phyloP scores from a whole-genome alignment of 2,797 vertebrate genomes.

The Xenentodon cancila region DNA sequence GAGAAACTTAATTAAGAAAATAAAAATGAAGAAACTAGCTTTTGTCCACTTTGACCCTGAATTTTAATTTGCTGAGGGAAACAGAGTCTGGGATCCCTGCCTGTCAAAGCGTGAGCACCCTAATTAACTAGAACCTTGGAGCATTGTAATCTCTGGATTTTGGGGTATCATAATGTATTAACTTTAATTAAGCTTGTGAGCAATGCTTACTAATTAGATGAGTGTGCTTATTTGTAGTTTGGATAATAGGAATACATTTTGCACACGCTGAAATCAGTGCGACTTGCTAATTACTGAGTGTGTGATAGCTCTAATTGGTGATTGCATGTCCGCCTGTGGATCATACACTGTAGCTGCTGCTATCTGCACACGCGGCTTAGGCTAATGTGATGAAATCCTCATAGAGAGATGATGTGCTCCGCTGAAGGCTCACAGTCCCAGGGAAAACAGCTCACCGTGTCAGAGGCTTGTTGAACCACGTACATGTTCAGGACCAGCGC shows the following conservation, averaged over 20 bases:
- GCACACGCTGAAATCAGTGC: slow-evolving; percentile 75
- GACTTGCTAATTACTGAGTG: slow-evolving; percentile 75
- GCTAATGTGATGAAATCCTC: slow-evolving; percentile 74
- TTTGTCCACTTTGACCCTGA: slow-evolving; percentile 45
- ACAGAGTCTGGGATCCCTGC: slow-evolving; percentile 41
- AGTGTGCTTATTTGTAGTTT: slow-evolving; percentile 79
- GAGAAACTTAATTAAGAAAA: slow-evolving; percentile 7
- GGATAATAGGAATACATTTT: slow-evolving; percentile 78
- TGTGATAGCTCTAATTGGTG: slow-evolving; percentile 73
- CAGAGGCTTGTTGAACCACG: slow-evolving; percentile 69
- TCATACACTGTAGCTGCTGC: slow-evolving; percentile 39
- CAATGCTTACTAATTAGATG: slow-evolving; percentile 76
- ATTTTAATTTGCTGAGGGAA: slow-evolving; percentile 66
- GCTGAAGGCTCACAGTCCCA: slow-evolving; percentile 69
- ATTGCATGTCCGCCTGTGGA: slow-evolving; percentile 56
- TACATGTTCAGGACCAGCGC: slow-evolving; percentile 67
- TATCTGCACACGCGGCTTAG: slow-evolving; percentile 55
- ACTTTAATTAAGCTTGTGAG: slow-evolving; percentile 80
- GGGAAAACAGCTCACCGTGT: slow-evolving; percentile 59
- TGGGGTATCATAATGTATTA: slow-evolving; percentile 79
- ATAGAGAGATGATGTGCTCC: slow-evolving; percentile 70
- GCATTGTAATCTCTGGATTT: slow-evolving; percentile 79
- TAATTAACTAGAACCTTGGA: slow-evolving; percentile 78
- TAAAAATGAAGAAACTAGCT: slow-evolving; percentile 28
- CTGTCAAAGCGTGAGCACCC: slow-evolving; percentile 62